These are phyloP conservation scores for Plagiodera versicolora DNA, from an alignment of 2,888 invertebrate genomes.

Conservation along the genomic window DNA sequence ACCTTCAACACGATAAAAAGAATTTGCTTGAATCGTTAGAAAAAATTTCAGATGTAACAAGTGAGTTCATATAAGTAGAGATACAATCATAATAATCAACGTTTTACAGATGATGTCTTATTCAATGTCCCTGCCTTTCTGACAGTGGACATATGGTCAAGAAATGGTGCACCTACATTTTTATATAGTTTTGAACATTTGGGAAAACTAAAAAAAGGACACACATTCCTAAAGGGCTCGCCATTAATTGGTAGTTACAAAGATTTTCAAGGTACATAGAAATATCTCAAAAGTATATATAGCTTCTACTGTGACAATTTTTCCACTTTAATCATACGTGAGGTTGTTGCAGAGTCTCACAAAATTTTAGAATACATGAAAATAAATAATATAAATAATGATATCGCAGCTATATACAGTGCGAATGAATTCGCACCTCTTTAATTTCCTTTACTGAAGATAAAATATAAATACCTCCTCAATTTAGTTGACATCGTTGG, in stretches of 20 bases:
- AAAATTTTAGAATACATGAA: too few relatives aligned
- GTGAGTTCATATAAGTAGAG: constrained; percentile 45
- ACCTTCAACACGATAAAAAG: constrained; percentile 44
- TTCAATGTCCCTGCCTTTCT: constrained; percentile 78
- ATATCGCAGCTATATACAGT: too few relatives aligned
- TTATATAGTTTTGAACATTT: constrained; percentile 76
- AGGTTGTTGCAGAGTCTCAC: too few relatives aligned
- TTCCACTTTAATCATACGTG: too few relatives aligned
- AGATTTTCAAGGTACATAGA: constrained; percentile 30
- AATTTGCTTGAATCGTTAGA: constrained; percentile 56
- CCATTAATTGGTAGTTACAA: constrained; percentile 61
- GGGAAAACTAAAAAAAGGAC: constrained; percentile 64
- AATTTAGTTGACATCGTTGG: too few relatives aligned
- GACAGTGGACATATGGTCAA: constrained; percentile 70
- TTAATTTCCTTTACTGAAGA: too few relatives aligned
- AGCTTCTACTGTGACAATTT: too few relatives aligned
- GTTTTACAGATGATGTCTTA: constrained; percentile 66
- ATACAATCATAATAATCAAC: background rate
- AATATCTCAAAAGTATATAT: background rate
- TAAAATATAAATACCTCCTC: too few relatives aligned
- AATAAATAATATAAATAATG: too few relatives aligned
- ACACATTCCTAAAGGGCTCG: constrained; percentile 66
- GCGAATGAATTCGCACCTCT: too few relatives aligned
- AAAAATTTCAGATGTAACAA: constrained; percentile 64
- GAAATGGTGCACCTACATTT: constrained; percentile 62